A percentile compares a stretch with the other conserved stretches of the same genome.
Conservation (phyloP, 2,888 invertebrate genomes). For the Atrina japonica region DNA sequence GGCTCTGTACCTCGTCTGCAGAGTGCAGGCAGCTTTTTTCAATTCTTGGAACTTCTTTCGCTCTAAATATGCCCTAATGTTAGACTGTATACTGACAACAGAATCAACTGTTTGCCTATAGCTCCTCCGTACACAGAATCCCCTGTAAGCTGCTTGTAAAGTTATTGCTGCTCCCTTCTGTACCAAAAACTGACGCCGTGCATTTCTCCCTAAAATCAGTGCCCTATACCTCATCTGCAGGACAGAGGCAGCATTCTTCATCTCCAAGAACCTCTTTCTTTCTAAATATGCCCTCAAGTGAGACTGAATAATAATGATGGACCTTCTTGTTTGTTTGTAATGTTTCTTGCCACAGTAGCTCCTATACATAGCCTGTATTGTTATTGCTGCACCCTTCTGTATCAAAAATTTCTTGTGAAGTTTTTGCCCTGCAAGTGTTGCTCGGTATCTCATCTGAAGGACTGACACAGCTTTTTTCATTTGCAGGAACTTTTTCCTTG, state of each 20-base stretch:
- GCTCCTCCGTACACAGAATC: neutral
- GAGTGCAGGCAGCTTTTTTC: conserved; percentile 51
- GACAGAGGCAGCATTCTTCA: conserved; percentile 13
- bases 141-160: neutral
- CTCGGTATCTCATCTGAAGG: neutral
- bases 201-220: neutral
- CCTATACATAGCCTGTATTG: too few relatives aligned
- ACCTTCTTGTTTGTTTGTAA: too few relatives aligned
- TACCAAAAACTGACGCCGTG: neutral
- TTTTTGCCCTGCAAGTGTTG: neutral
- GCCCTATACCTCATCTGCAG: conserved; percentile 29
- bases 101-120: neutral
- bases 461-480: conserved; percentile 14
- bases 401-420: neutral
- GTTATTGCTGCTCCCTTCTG: neutral
- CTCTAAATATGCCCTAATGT: neutral
- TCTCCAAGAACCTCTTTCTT: neutral
- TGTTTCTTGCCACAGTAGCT: too few relatives aligned
- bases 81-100: conserved; percentile 9
- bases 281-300: neutral
- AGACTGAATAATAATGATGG: neutral
- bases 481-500: conserved; percentile 12
- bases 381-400: too few relatives aligned
- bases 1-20: conserved; percentile 54
- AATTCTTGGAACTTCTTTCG: conserved; percentile 38